Conservation (phyloP, 2,888 invertebrate species). For the Drosophila leonis region DNA sequence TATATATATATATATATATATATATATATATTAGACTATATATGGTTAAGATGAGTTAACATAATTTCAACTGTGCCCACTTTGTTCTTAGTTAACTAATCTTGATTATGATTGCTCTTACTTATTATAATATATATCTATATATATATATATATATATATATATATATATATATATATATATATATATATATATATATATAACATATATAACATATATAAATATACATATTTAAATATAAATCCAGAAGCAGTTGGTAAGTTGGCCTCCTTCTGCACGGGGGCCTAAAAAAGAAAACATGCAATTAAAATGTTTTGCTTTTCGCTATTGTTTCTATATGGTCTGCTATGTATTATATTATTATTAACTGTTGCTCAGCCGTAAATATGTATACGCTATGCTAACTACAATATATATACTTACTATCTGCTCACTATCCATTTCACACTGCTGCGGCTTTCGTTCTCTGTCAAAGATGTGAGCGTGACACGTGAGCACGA, state of each 20-base stretch:
- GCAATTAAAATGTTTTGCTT: constrained; percentile 62
- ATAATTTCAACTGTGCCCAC: not conserved
- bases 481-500: constrained; percentile 8
- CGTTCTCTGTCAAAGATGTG: constrained; percentile 10
- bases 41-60: no score
- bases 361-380: constrained; percentile 53
- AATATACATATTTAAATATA: not conserved
- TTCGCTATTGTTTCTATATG: constrained; percentile 39
- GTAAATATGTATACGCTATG: constrained; percentile 9
- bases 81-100: not conserved
- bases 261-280: constrained; percentile 11
- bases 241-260: constrained; percentile 1
- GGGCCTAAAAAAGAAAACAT: constrained; percentile 58
- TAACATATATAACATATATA: no score
- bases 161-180: not conserved
- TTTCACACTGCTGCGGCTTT: constrained; percentile 16
- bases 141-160: not conserved
- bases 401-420: constrained; percentile 7
- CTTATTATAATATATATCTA: not conserved
- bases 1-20: not conserved
- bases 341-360: constrained; percentile 30
- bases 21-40: no score
- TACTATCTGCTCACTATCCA: constrained; percentile 5
- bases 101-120: constrained; percentile 2
- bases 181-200: not conserved